Base-by-base conservation (phyloP, 2,113 vertebrate genomes). In the Aleadryas rufinucha region DNA sequence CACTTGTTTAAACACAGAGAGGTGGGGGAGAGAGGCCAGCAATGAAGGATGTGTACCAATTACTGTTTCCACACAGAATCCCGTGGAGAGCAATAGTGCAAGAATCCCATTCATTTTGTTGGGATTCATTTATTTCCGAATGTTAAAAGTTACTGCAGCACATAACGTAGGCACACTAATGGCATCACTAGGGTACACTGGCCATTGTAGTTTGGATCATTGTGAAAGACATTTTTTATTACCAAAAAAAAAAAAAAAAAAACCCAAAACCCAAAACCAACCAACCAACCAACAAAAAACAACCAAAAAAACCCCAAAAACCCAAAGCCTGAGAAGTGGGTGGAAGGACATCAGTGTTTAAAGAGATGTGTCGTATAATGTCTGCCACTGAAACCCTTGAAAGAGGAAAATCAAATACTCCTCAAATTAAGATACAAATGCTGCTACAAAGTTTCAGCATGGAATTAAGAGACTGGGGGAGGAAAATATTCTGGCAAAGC, bases 21-120 rank as follows among this genome's bases (percentile, higher is more conserved):
- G 50, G 61, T 16, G 35, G 21, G 12, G 37, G 57, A 87, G 74
- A 75, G 42, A 89, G 45, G 66, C 68, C 59, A 74, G 61, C 74
- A 63, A 31, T 91, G 93, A 97, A 95, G 77, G 71, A 94, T 94
- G 95, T 56, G 84, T 90, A 87, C 87, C 93, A 96, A 95, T 95
- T 89, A 95, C 79, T 59, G 82, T 53, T 93, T 92, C 95, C 85
- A 86, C 79, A 84, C 28, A 71, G 83, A 96, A 92, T 45, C 86
- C 93, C 83, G 60, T 16, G 31, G 93, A 89, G 93, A 95, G 89
- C 93, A 87, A 82, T 37, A 88, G 70, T 65, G 80, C 86, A 78
- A 91, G 86, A 95, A 89, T 72, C 79, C 66, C 87, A 93, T 88
- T 96, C 94, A 85, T 93, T 91, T 93, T 79, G 83, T 69, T 93